Percentiles rank a stretch among this genome's conserved stretches.
Conservation (phyloP, 2,113 vertebrate species). For the Notothenia coriiceps region DNA sequence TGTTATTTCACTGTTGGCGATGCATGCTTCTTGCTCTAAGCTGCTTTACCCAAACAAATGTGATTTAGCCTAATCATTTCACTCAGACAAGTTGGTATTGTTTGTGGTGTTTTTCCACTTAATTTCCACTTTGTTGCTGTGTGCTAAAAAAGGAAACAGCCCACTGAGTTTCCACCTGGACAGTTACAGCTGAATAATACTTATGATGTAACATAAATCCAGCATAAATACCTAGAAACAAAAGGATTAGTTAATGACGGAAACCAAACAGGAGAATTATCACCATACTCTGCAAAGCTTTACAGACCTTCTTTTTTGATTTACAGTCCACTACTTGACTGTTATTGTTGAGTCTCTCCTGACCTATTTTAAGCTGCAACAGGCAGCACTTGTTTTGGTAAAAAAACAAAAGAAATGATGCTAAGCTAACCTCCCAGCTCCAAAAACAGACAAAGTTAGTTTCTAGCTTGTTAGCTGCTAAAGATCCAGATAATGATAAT, state of each 20-base stretch:
- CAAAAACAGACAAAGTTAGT: no score
- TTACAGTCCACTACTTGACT: not conserved
- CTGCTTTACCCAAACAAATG: slow-evolving; percentile 82
- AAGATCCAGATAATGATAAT: no score
- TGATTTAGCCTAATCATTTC: slow-evolving; percentile 83
- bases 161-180: not conserved
- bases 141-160: not conserved
- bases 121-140: slow-evolving; percentile 27
- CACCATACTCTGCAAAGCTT: not conserved
- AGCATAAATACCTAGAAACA: slow-evolving; percentile 1
- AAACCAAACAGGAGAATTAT: no score
- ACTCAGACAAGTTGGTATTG: slow-evolving; percentile 81
- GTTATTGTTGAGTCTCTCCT: slow-evolving; percentile 13
- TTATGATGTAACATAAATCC: not conserved
- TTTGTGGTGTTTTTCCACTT: slow-evolving; percentile 74
- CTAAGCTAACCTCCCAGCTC: no score
- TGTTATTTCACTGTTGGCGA: slow-evolving; percentile 65
- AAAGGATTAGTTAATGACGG: not conserved
- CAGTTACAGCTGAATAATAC: not conserved
- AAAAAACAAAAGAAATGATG: not conserved
- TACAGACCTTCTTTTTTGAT: slow-evolving; percentile 22
- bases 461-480: no score
- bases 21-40: slow-evolving; percentile 77
- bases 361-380: slow-evolving; percentile 5
- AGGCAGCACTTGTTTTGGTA: slow-evolving; percentile 1